These are phyloP conservation scores for Archilochus colubris DNA, from an alignment of 2,113 vertebrate species.

Conservation along the genomic window DNA sequence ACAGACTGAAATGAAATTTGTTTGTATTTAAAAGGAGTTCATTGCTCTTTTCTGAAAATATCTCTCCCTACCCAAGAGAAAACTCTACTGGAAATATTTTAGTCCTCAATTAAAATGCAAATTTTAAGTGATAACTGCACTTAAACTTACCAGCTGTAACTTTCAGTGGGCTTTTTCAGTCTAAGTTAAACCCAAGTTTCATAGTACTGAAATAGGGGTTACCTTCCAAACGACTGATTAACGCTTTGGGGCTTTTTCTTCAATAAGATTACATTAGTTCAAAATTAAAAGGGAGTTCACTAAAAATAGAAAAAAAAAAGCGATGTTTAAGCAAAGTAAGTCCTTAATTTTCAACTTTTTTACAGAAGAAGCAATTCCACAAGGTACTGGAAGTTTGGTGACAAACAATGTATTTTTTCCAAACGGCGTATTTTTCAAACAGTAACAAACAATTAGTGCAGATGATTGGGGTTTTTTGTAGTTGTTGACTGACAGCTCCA, in stretches of 20 bases:
- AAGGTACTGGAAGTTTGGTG: background rate
- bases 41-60: background rate
- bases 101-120: slow-evolving; percentile 26
- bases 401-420: background rate
- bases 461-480: background rate
- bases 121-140: background rate
- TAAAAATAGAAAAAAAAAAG: background rate
- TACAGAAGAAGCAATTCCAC: background rate
- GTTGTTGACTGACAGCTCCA: background rate
- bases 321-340: background rate
- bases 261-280: background rate
- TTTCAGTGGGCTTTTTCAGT: background rate
- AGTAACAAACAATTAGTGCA: background rate
- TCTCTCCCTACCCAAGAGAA: background rate
- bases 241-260: background rate
- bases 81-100: background rate
- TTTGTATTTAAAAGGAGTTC: background rate
- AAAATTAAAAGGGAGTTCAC: background rate
- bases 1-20: background rate
- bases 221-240: background rate
- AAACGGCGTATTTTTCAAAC: background rate
- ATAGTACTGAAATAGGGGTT: background rate
- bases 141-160: background rate
- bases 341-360: background rate
- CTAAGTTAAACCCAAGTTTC: background rate